A percentile compares a stretch with the other conserved stretches of the same genome.
Conservation (phyloP, 2,113 vertebrate species). For the Sapayoa aenigma region DNA sequence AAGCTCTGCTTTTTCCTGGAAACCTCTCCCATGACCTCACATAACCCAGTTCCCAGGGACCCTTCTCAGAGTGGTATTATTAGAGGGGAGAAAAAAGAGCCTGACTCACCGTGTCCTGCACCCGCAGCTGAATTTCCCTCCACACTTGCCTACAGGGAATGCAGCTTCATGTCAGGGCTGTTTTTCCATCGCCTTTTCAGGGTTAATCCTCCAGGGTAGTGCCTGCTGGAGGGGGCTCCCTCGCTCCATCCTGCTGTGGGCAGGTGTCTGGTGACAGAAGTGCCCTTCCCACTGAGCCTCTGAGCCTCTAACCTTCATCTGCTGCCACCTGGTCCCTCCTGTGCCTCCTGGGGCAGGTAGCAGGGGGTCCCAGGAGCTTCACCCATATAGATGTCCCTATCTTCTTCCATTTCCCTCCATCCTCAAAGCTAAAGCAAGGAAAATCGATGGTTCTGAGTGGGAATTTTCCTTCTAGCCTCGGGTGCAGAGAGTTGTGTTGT, state of each 20-base stretch:
- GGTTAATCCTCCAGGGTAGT: not conserved
- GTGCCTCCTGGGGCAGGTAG: not conserved
- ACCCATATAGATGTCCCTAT: rapidly evolving
- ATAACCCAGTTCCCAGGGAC: not conserved
- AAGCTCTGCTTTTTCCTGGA: not conserved
- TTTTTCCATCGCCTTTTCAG: slow-evolving; percentile 1
- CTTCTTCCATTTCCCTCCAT: not conserved
- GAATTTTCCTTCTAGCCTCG: not conserved
- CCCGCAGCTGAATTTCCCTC: not conserved
- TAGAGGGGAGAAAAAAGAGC: not conserved
- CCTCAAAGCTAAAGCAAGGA: not conserved
- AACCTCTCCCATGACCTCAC: not conserved
- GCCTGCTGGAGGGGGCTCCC: not conserved
- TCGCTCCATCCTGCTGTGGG: not conserved
- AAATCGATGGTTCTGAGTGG: not conserved
- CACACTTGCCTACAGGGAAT: not conserved
- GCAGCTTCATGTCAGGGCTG: not conserved
- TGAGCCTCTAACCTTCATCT: not conserved
- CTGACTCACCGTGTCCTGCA: not conserved
- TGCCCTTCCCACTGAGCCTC: rapidly evolving
- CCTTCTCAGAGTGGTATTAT: not conserved
- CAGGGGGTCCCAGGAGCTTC: not conserved
- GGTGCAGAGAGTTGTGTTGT: not conserved
- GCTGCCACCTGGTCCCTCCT: not conserved
- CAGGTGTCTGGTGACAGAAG: slow-evolving; percentile 22